Evolutionary conservation across 2,797 vertebrate species (phyloP).

Genomic region (Threskiornis aethiopicus): DNA sequence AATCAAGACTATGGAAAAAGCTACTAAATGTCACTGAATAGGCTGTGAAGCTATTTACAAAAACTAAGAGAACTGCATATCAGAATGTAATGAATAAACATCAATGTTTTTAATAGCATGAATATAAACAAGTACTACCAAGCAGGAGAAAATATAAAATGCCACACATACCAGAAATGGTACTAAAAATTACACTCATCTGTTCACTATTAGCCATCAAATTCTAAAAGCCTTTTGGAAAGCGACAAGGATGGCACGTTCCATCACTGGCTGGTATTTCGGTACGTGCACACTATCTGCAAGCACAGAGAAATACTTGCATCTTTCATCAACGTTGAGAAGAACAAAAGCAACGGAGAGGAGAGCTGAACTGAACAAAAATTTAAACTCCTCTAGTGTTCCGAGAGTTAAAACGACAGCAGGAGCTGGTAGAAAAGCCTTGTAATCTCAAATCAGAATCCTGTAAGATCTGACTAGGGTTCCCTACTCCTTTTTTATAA

Average conservation of each 20-base stretch:
- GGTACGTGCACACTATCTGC: background rate
- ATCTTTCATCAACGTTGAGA: background rate
- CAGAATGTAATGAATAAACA: background rate
- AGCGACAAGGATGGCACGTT: background rate
- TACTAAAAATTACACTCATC: background rate
- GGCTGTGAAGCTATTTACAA: background rate
- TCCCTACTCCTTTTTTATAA: background rate
- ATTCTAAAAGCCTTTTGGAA: background rate
- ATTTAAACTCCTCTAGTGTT: background rate
- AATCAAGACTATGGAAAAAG: background rate
- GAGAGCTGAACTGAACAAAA: background rate
- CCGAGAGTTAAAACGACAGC: background rate
- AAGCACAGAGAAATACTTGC: background rate
- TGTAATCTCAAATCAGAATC: background rate
- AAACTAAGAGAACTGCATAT: background rate
- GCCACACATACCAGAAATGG: background rate
- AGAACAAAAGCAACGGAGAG: background rate
- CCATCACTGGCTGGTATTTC: background rate
- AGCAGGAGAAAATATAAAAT: background rate
- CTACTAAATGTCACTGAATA: background rate
- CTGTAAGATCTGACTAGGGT: background rate
- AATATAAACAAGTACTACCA: background rate
- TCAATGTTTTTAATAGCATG: background rate
- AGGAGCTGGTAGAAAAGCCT: background rate
- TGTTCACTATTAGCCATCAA: background rate